Base-by-base conservation (phyloP, 2,797 vertebrate species). In the Brachymystax lenok region DNA sequence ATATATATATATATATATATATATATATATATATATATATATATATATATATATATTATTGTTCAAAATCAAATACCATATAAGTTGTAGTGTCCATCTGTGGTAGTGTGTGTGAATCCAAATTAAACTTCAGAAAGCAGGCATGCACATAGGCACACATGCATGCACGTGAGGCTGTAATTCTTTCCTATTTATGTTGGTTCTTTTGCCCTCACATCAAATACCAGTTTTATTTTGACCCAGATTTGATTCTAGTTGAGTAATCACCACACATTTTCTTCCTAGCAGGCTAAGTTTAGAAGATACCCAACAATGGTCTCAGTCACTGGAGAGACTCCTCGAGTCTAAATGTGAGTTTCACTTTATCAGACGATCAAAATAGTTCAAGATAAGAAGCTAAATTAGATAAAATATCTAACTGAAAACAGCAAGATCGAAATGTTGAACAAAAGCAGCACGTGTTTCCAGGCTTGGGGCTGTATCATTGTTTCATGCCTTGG, bases 241-340 rank as follows among this genome's bases (percentile, higher is more conserved):
- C 77, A 81, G 82, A 87, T 83, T 76, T 79, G 80, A 88, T 90
- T 86, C 71, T 76, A 69, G 54, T 79, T 84, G 54, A 87, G 77
- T 89, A 80, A 88, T 85, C 82, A 80, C 79, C 80, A 75, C 85
- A 79, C 76, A 73, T 90, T 91, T 79, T 89, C 83, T 91, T 85
- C 85, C 40, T 82, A 92, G 88, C 93, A 96, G 95, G 67, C 77
- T 96, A 77, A 94, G 93, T 90, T 90, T 94, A 91, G 95, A 97
- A 77, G 95, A 98, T 88, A 94, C 92, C 50, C 91, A 95, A 78
- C 92, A 94, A 90, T 96, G 95, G 96, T 94, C 95, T 81, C 95
- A 96, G 87, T 96, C 96, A 82, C 94, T 96, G 82, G 95, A 97
- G 87, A 92, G 89, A 30, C 85, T 97, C 66, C 93, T 97, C 50